Percentiles rank a stretch among this genome's conserved stretches.
Evolutionary conservation across 2,888 invertebrate species (phyloP).

Genomic region (Agriopis aurantiaria): DNA sequence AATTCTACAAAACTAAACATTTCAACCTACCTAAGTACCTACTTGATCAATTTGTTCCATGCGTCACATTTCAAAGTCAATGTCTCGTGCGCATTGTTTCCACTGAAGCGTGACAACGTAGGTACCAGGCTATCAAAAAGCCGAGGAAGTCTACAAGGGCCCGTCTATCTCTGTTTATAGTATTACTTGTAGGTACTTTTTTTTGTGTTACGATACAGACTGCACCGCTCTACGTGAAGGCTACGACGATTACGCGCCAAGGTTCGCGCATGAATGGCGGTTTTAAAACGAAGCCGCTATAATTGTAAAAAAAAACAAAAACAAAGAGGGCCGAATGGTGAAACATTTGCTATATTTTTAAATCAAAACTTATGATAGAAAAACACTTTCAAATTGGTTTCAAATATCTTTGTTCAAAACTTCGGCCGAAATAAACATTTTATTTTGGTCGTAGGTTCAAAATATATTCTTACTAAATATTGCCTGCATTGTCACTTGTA

Average conservation of each 20-base stretch:
- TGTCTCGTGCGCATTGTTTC: conserved; percentile 60
- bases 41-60: conserved; percentile 31
- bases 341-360: neutral
- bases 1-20: neutral
- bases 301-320: neutral
- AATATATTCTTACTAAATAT: too few species aligned
- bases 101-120: conserved; percentile 61
- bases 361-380: too few species aligned
- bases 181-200: neutral
- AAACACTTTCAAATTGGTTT: too few species aligned
- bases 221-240: conserved; percentile 52
- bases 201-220: neutral
- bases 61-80: conserved; percentile 59
- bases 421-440: too few species aligned
- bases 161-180: conserved; percentile 38
- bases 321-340: conserved; percentile 1
- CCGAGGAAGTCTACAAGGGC: conserved; percentile 69
- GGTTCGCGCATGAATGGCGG: conserved; percentile 42
- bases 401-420: too few species aligned
- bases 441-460: too few species aligned
- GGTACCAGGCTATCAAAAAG: conserved; percentile 59
- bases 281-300: neutral
- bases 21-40: neutral
- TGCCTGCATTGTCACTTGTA: too few species aligned
- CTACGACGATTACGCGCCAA: conserved; percentile 38